Base-by-base conservation (phyloP, 2,113 vertebrate genomes). In the Elaphurus davidianus region DNA sequence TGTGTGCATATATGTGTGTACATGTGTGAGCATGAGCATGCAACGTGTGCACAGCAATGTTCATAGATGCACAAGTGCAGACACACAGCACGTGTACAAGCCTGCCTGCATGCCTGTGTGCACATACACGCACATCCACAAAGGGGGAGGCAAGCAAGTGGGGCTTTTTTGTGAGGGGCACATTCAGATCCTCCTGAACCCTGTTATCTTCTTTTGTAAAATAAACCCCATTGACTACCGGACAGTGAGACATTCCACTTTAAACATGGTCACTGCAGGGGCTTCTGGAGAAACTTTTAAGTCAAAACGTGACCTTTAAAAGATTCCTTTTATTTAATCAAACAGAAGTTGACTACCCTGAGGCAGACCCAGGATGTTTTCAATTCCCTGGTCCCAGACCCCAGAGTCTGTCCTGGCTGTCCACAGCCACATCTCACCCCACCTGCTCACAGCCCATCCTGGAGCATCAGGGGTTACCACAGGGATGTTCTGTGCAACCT, bases 101-200 rank as follows among this genome's bases (percentile, higher is more conserved):
- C 21, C 15, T 3, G 28, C 5, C 2, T 25, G 13, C 47, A 14
- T 5, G 27, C 36, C n/a, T 6, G 11, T 25, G 59, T 33, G 5
- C 7, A 0, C 12, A 33, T 1, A 52, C 10, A n/a, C 1, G 4
- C 7, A 30, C 50, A n/a, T 11, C 33, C 81, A 50, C 64, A 52
- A 5, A 16, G 7, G 2, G 33, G 15, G 60, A 55, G 23, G 36
- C 15, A 1, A 6, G 16, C 16, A 16, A 54, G 47, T 1, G 3
- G 60, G 15, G 7, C 9, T 74, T 40, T 11, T 2, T 19, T 11
- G 60, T n/a, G 25, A 13, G 33, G 50, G 0, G 1, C 13, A 10
- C 12, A 17, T 30, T 50, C 13, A 1, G 62, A 74, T 7, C 50
- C n/a, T 59, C 78, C 78, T 17, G 17, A 88, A 36, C 23, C 5